Evolutionary conservation across 2,888 invertebrate genomes (phyloP).

Genomic region (Embidobia sp.): DNA sequence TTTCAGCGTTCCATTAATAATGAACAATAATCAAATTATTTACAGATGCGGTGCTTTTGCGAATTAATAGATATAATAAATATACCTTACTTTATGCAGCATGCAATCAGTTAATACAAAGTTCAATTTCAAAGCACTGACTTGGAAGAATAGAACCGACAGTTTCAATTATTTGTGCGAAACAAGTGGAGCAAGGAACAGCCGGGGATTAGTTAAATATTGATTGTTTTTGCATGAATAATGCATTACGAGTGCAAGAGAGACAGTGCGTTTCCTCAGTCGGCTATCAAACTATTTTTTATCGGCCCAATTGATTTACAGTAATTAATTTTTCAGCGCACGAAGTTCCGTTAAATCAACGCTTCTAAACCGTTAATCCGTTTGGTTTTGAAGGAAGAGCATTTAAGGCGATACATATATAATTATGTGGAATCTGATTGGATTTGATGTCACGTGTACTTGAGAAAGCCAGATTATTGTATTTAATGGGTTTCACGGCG

Average conservation of each 20-base stretch:
- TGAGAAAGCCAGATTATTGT: constrained; percentile 12
- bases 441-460: constrained; percentile 22
- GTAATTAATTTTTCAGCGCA: constrained; percentile 30
- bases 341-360: constrained; percentile 4
- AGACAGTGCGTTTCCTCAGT: no score
- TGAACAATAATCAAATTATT: constrained; percentile 24
- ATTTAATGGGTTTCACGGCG: constrained; percentile 10
- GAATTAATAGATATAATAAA: constrained; percentile 11
- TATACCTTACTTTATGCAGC: constrained; percentile 2
- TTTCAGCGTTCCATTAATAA: no score
- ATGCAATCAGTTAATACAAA: constrained; percentile 11
- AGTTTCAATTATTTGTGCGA: constrained; percentile 48
- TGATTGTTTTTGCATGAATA: constrained; percentile 52
- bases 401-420: constrained; percentile 15
- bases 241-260: constrained; percentile 9
- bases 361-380: constrained; percentile 25
- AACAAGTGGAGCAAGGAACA: constrained; percentile 42
- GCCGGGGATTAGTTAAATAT: constrained; percentile 45
- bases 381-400: constrained; percentile 17
- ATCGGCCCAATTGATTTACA: constrained; percentile 17
- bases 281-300: constrained; percentile 25
- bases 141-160: constrained; percentile 43
- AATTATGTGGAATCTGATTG: constrained; percentile 21
- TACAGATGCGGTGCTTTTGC: constrained; percentile 6
- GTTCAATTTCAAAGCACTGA: constrained; percentile 46